Evolutionary conservation across 92 coral and sea anemone species (phyloP).

Genomic region (Epizoanthus illoricatus): DNA sequence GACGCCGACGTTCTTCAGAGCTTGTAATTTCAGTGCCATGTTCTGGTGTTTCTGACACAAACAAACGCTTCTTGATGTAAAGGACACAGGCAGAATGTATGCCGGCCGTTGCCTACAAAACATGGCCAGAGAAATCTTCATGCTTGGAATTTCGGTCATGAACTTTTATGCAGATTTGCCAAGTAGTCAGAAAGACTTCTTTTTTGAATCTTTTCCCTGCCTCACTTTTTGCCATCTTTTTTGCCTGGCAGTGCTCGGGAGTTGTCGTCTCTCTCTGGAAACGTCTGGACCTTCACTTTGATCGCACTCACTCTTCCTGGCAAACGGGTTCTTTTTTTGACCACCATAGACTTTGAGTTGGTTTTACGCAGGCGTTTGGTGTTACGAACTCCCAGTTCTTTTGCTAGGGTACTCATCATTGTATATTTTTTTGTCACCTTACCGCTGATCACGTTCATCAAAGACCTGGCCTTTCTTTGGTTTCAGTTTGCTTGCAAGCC

Average conservation of each 20-base stretch:
- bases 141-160: slow-evolving; percentile 1
- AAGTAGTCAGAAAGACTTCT: background rate
- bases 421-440: background rate
- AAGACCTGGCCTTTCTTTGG: slow-evolving; percentile 12
- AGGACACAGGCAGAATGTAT: slow-evolving; percentile 9
- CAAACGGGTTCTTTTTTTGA: background rate
- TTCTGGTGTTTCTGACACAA: slow-evolving; percentile 20
- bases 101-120: background rate
- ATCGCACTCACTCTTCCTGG: slow-evolving; percentile 4
- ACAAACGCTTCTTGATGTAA: slow-evolving; percentile 2
- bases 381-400: slow-evolving; percentile 8
- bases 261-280: slow-evolving; percentile 1
- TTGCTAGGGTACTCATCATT: background rate
- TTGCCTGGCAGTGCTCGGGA: slow-evolving; percentile 15
- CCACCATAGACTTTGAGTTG: slow-evolving; percentile 1
- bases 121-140: background rate
- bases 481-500: background rate
- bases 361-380: slow-evolving; percentile 11
- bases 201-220: slow-evolving; percentile 7
- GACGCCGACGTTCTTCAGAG: background rate
- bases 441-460: slow-evolving; percentile 2
- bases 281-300: slow-evolving; percentile 1
- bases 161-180: slow-evolving; percentile 11
- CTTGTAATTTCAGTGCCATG: slow-evolving; percentile 1
- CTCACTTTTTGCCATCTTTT: background rate